Base-by-base conservation (phyloP, 2,113 vertebrate species). In the Bubo blakistoni region DNA sequence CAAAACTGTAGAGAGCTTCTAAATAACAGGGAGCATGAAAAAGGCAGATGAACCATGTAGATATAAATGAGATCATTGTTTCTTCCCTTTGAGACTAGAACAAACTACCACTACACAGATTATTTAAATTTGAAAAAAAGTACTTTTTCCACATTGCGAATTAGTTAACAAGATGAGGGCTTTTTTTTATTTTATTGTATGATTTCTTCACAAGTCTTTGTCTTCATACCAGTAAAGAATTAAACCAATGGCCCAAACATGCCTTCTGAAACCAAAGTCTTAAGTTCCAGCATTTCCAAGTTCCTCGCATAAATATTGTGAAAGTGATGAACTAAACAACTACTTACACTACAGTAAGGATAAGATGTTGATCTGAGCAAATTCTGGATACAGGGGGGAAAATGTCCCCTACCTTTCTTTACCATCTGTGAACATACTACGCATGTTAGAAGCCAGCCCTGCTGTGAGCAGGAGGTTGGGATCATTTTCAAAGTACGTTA, bases 91-190 rank as follows among this genome's bases (percentile, higher is more conserved):
- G 70, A 86, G 44, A 74, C 15, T 29, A 30, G 14, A 88, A 78
- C 3, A 66, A 74, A 66, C 62, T 34, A 63, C 14, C 20, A 71
- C 13, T 32, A 62, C 9, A 44, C 7, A 38, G 20, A n/a, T 19
- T 44, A 81, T 9, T 34, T 72, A 42, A 74, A 82, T 65, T 10
- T 40, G 44, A 34, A 77, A 72, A 85, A 54, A 57, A 63, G 1
- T 4, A 16, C 4, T 15, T 52, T 77, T 71, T 36, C 49, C 30
- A 49, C 20, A 55, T 32, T 58, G 30, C 2, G 74, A 61, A 61
- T 18, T 42, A 40, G 9, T 38, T 78, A 65, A 66, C 29, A 78
- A 38, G 61, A 49, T 38, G 0, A 42, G 25, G 11, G 0, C 0
- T 2, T 42, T 30, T 42, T 32, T 10, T 19, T 44, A 13, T 24